A percentile compares a stretch with the other conserved stretches of the same genome.
Evolutionary conservation across 2,113 vertebrate genomes (phyloP).

Genomic region (Elephas maximus): DNA sequence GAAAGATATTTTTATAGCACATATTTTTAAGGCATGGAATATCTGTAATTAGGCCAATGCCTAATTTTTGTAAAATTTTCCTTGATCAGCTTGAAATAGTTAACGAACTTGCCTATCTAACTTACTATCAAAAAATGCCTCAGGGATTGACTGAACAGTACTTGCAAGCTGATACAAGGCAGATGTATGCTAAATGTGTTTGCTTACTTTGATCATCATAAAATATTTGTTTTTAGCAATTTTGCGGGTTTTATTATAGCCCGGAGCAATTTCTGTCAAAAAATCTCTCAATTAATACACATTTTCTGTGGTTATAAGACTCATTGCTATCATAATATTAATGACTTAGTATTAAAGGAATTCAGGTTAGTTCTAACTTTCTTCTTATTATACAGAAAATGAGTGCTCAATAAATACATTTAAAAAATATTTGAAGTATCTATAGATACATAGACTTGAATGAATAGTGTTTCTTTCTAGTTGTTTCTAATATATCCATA

Average conservation of each 20-base stretch:
- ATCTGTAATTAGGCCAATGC: background rate
- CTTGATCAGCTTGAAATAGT: background rate
- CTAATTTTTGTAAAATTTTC: background rate
- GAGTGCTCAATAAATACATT: background rate
- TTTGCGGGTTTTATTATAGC: background rate
- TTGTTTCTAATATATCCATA: background rate
- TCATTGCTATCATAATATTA: background rate
- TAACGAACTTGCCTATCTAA: slow-evolving; percentile 8
- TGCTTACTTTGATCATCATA: slow-evolving; percentile 26
- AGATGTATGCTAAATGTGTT: slow-evolving; percentile 36
- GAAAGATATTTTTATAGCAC: background rate
- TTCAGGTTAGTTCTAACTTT: background rate
- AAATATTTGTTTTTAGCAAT: slow-evolving; percentile 28
- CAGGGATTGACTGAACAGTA: background rate
- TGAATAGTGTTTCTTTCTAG: background rate
- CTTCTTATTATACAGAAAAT: background rate
- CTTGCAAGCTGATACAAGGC: background rate
- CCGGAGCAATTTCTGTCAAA: slow-evolving; percentile 47
- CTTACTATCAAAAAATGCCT: background rate
- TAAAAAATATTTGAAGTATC: background rate
- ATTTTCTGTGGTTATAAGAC: background rate
- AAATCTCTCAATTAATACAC: background rate
- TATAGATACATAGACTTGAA: background rate
- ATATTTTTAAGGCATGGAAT: background rate
- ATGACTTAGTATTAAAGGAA: slow-evolving; percentile 4